Conservation (phyloP, 1,140 invertebrate genomes). For the Wiebesia pumilae region DNA sequence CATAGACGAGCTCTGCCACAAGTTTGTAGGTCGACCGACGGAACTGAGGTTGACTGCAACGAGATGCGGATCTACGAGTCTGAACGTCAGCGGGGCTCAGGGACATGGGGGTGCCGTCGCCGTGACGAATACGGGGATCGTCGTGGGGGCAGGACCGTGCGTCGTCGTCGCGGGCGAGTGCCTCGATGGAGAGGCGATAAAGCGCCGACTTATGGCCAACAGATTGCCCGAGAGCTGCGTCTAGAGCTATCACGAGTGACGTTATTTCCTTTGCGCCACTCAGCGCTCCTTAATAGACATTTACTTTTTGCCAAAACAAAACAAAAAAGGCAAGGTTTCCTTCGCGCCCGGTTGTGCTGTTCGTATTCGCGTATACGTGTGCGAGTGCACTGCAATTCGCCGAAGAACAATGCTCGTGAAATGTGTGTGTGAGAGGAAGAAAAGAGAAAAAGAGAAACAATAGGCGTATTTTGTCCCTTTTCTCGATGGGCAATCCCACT, state of each 20-base stretch:
- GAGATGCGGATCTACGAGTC: slow-evolving; percentile 61
- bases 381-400: neutral
- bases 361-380: too few relatives aligned
- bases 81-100: slow-evolving; percentile 54
- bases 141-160: slow-evolving; percentile 56
- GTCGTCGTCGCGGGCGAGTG: slow-evolving; percentile 72
- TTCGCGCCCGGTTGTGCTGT: too few relatives aligned
- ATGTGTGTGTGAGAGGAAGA: neutral
- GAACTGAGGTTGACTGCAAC: slow-evolving; percentile 71
- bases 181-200: slow-evolving; percentile 81
- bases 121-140: neutral
- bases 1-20: slow-evolving; percentile 73
- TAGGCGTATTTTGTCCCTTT: too few relatives aligned
- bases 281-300: neutral
- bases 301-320: neutral
- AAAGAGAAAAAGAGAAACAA: too few relatives aligned
- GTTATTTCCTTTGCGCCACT: neutral
- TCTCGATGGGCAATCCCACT: too few relatives aligned
- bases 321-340: neutral
- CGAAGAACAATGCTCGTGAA: neutral
- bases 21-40: slow-evolving; percentile 68
- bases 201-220: slow-evolving; percentile 83
- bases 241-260: slow-evolving; percentile 66
- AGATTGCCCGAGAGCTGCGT: slow-evolving; percentile 86
- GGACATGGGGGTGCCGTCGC: neutral